Conservation (phyloP, 2,888 invertebrate genomes). For the Rhabditophanes sp. region DNA sequence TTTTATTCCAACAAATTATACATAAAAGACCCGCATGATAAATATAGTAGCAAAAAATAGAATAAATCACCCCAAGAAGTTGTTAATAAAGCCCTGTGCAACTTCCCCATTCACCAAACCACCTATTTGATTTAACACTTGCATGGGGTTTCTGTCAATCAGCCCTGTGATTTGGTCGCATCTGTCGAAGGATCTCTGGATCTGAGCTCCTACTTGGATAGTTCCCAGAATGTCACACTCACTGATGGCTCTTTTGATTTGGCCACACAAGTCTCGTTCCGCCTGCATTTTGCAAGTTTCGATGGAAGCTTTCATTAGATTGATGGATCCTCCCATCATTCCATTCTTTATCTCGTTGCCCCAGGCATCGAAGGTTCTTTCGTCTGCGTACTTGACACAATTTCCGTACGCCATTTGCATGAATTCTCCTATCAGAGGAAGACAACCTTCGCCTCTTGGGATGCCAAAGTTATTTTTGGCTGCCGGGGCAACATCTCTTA, state of each 20-base stretch:
- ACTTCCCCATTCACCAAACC: conserved; percentile 37
- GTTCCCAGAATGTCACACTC: conserved; percentile 38
- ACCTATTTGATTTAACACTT: conserved; percentile 31
- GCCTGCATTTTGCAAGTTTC: conserved; percentile 40
- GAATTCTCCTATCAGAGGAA: conserved; percentile 40
- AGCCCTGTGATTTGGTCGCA: conserved; percentile 41
- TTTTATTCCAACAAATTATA: too few relatives aligned
- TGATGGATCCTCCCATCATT: conserved; percentile 33
- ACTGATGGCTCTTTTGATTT: conserved; percentile 29
- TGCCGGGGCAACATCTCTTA: conserved; percentile 28
- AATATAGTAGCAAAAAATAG: neutral
- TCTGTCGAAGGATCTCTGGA: conserved; percentile 28
- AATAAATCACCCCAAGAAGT: conserved; percentile 22
- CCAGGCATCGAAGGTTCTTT: conserved; percentile 39
- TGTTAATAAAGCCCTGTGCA: conserved; percentile 41
- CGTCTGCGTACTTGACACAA: conserved; percentile 37
- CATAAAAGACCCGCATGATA: too few relatives aligned
- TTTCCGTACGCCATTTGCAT: conserved; percentile 41
- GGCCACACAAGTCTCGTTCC: conserved; percentile 39
- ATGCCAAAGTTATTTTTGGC: conserved; percentile 34
- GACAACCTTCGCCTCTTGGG: conserved; percentile 34
- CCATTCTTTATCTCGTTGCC: conserved; percentile 32
- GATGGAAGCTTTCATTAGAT: conserved; percentile 37
- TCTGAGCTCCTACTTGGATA: conserved; percentile 19
- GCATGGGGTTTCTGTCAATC: conserved; percentile 38